Base-by-base conservation (phyloP, 2,888 invertebrate species). In the Cyrtodaria siliqua region DNA sequence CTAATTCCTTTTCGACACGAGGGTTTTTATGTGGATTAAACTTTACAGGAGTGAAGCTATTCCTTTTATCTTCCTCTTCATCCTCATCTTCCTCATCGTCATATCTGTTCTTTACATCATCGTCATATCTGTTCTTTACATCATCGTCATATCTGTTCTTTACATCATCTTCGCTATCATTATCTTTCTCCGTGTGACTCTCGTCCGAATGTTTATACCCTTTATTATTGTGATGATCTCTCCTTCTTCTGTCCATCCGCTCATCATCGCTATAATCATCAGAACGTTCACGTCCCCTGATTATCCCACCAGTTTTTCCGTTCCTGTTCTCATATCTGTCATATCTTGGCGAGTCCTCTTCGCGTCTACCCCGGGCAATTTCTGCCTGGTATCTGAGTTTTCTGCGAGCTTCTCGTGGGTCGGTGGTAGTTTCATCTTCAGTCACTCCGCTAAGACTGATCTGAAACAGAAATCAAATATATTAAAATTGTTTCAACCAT, bases 1-100 rank as follows among this genome's bases (percentile, higher is more conserved):
- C 80, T 16, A 87, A 79, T 67, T 89, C 87, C 67, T 89, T 89
- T 60, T 89, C 89, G 16, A 86, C 67, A 53, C 82, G 56, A 18
- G 84, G 86, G 57, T 89, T 87, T 14, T 85, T 64, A 50, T 81
- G 56, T 18, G 84, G 86, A 23, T 84, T 81, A 33, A 71, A 82
- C 56, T 78, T 73, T 18, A 67, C 81, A 20, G 78, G 80, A 26
- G 77, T 70, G 55, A 81, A 81, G 47, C 77, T 82, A 42, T 74
- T 73, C 50, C 73, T 79, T 16, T 44, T 47, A 49, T 72, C 70
- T 20, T 79, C 80, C 14, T 82, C 84, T 3, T 83, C 82, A 12
- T 83, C 83, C 60, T 81, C 81, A n/a, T 72, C 73, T 33, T 84
- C 83, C 3, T 83, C 83, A 14, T 83, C 83, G 61, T 81, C 81